phyloP scores from a whole-genome alignment of 2,113 vertebrate genomes.

The Bubo bubo region DNA sequence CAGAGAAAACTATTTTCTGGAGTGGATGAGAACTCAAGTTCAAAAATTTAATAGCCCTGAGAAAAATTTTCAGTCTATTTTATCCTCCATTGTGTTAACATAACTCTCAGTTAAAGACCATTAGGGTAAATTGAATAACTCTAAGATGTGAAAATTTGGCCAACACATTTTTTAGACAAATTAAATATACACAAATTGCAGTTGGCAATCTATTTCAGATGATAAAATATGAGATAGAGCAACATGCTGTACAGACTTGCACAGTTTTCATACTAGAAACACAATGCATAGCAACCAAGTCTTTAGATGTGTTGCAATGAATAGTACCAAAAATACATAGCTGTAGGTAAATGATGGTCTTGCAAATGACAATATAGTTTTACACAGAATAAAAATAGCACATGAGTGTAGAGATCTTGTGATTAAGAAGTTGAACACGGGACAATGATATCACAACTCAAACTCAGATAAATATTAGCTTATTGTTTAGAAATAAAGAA shows the following conservation, averaged over 20 bases:
- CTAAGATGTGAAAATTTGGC: slow-evolving; percentile 64
- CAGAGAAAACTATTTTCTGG: neutral
- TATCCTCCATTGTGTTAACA: slow-evolving; percentile 60
- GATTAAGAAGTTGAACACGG: neutral
- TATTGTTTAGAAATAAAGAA: neutral
- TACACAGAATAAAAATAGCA: accelerated
- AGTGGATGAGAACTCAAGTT: neutral
- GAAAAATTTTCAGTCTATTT: slow-evolving; percentile 58
- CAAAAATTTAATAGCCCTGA: slow-evolving; percentile 51
- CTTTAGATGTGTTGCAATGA: neutral
- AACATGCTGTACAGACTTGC: neutral
- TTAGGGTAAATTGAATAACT: slow-evolving; percentile 77
- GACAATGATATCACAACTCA: neutral
- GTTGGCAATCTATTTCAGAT: slow-evolving; percentile 34
- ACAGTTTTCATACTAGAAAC: neutral
- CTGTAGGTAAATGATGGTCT: neutral
- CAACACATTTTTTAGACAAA: slow-evolving; percentile 52
- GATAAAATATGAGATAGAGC: neutral
- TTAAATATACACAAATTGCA: slow-evolving; percentile 41
- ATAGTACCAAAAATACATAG: neutral
- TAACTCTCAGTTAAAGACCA: slow-evolving; percentile 75
- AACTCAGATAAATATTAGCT: neutral
- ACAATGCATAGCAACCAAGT: neutral
- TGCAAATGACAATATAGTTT: neutral
- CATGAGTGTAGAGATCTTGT: neutral